Conservation (phyloP, 2,797 vertebrate species). For the Margarornis squamiger region DNA sequence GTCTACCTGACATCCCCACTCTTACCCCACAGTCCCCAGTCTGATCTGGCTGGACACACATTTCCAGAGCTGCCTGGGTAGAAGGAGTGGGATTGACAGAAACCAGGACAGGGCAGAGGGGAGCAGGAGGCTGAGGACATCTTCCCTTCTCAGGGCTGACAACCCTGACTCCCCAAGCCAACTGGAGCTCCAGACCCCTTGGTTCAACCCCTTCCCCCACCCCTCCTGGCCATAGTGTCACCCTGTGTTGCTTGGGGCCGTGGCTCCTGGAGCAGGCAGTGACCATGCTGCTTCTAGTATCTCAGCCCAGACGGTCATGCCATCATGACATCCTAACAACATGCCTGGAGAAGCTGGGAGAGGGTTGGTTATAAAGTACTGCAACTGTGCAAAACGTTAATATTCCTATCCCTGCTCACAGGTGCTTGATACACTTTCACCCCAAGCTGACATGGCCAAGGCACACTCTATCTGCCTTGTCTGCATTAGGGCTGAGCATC, state of each 20-base stretch:
- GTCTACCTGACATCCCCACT: constrained; percentile 13
- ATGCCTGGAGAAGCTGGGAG: not conserved
- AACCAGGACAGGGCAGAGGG: not conserved
- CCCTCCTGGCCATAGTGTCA: not conserved
- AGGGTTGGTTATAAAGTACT: not conserved
- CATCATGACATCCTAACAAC: not conserved
- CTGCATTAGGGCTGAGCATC: not conserved
- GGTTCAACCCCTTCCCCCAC: not conserved
- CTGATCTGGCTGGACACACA: not conserved
- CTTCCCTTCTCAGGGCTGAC: not conserved
- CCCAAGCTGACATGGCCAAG: not conserved
- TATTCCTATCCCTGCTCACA: not conserved
- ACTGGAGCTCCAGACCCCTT: not conserved
- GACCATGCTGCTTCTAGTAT: not conserved
- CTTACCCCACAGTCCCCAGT: not conserved
- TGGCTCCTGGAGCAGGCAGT: not conserved
- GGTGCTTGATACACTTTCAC: not conserved
- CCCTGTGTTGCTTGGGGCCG: not conserved
- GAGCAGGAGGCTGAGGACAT: not conserved
- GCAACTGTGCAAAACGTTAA: not conserved
- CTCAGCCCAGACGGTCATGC: not conserved
- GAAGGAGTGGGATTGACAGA: not conserved
- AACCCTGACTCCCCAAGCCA: not conserved
- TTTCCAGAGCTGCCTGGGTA: not conserved
- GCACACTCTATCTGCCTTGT: not conserved